Conservation (phyloP, 2,888 invertebrate species). For the Hipparchia sbordonii region DNA sequence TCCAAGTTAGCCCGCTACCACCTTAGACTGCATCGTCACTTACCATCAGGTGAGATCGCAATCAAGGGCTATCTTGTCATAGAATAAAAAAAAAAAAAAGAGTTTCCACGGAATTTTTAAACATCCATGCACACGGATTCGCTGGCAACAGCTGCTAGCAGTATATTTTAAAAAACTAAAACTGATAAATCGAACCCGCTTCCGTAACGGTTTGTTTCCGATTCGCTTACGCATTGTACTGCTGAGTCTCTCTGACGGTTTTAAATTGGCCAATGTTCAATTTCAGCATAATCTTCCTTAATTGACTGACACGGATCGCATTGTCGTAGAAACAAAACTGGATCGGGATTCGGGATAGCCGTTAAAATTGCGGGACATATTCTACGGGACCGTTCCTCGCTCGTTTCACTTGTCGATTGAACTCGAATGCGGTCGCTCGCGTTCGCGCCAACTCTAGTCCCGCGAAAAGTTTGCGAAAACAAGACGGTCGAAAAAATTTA, state of each 20-base stretch:
- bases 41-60: no score
- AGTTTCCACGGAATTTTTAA: no score
- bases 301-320: conserved; percentile 56
- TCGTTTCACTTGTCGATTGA: conserved; percentile 62
- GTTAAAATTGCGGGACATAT: conserved; percentile 46
- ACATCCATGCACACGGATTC: no score
- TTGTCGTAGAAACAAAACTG: conserved; percentile 48
- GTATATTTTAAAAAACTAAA: no score
- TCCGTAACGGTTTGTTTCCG: background rate
- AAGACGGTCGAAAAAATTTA: conserved; percentile 40
- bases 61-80: no score
- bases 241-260: background rate
- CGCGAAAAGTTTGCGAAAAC: conserved; percentile 43
- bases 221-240: background rate
- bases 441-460: conserved; percentile 40
- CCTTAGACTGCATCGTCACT: no score
- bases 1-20: no score
- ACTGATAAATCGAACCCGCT: background rate
- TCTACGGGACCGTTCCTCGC: conserved; percentile 54
- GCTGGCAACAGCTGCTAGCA: no score
- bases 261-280: conserved; percentile 42
- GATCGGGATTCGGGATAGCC: conserved; percentile 46
- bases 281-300: conserved; percentile 56
- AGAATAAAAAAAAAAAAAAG: no score
- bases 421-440: conserved; percentile 53